Base-by-base conservation (phyloP, 2,888 invertebrate genomes). In the Oxyscelio sp. region DNA sequence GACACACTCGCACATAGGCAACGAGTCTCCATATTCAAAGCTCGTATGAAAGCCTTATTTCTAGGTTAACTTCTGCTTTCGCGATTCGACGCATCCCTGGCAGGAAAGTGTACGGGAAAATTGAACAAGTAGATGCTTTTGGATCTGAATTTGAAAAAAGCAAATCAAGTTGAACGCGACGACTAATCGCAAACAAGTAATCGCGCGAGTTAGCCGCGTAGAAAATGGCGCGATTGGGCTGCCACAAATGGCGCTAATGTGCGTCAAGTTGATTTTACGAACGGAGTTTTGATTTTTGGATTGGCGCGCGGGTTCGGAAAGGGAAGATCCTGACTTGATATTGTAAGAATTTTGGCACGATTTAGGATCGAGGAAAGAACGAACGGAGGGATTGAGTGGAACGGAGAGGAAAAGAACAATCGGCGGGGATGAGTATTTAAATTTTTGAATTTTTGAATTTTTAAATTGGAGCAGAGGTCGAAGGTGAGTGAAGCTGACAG, bases 201-300 rank as follows among this genome's bases (percentile, higher is more conserved):
- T 15, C 40, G 40, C 5, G 40, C 40, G 40, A 40, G n/a, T 40
- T 40, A 13, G 40, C 40, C 40, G 40, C n/a, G n/a, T 40, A 40
- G 40, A 40, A 40, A 40, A 40, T 40, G 40, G 40, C 40, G 40
- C 40, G 40, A 40, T 40, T 9, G 1, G 40, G 40, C 15, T 40
- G 40, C 40, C 15, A 40, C 15, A 40, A 40, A 40, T 40, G 40
- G 40, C 40, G 40, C 40, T 40, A 40, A 40, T 40, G 40, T 40
- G 40, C 40, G 40, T 40, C n/a, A 2, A n/a, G 40, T 40, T 40
- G 40, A 40, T 40, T 40, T 40, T n/a, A n/a, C 40, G 15, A 15
- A n/a, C n/a, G 40, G 40, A 40, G n/a, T 40, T 40, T 40, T 40
- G 40, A 40, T 34, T 40, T 40, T 40, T n/a, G 15, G 40, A n/a